A percentile compares a stretch with the other conserved stretches of the same genome.
Conservation (phyloP, 2,888 invertebrate genomes). For the Cataglyphis cursor region DNA sequence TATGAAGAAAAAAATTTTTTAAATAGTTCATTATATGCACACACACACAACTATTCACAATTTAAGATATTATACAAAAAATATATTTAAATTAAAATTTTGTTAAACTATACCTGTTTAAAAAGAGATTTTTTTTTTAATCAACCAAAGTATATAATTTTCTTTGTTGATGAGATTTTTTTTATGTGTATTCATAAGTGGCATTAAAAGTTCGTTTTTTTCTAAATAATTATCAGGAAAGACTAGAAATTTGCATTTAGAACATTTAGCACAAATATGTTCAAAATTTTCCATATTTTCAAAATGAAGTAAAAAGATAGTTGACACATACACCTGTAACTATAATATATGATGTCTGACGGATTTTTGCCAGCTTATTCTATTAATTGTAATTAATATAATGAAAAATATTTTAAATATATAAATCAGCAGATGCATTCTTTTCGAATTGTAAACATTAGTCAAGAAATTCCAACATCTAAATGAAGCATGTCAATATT, state of each 20-base stretch:
- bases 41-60: not conserved
- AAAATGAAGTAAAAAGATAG: not conserved
- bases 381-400: not conserved
- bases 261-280: too few species aligned
- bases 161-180: too few species aligned
- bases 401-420: not conserved
- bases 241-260: too few species aligned
- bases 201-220: too few species aligned
- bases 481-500: not conserved
- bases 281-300: too few species aligned
- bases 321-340: not conserved
- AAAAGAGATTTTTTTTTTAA: too few species aligned
- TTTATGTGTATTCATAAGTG: too few species aligned
- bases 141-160: too few species aligned
- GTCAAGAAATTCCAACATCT: not conserved
- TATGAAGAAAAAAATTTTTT: not conserved
- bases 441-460: not conserved
- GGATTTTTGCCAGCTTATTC: not conserved
- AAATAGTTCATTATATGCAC: not conserved
- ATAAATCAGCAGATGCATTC: not conserved
- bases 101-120: too few species aligned
- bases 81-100: not conserved
- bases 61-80: not conserved
- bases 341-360: not conserved
- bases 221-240: too few species aligned